Evolutionary conservation across 2,113 vertebrate species (phyloP).

Genomic region (Psammodynastes pulverulentus): DNA sequence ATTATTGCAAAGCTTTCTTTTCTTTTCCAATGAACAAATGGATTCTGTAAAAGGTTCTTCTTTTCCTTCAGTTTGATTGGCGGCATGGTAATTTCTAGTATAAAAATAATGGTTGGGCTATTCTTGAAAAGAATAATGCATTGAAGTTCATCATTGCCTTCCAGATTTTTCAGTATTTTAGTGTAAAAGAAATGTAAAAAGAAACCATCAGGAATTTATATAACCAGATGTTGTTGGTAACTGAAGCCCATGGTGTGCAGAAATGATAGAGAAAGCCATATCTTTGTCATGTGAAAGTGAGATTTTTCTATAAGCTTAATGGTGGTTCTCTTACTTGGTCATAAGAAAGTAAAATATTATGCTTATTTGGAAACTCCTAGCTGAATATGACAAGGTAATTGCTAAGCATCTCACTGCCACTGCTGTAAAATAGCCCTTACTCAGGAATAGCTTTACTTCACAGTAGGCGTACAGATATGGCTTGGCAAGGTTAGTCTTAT

Average conservation of each 20-base stretch:
- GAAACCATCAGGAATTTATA: not conserved
- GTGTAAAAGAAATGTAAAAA: conserved; percentile 44
- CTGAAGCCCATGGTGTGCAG: not conserved
- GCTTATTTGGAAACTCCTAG: not conserved
- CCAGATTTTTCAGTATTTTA: conserved; percentile 17
- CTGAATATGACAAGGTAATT: not conserved
- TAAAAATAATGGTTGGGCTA: conserved; percentile 26
- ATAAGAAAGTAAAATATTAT: not conserved
- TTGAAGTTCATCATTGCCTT: conserved; percentile 38
- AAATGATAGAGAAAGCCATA: not conserved
- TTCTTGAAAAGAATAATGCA: not conserved
- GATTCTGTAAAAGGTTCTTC: not conserved
- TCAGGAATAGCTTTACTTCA: not conserved
- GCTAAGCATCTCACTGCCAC: not conserved
- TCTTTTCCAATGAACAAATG: not conserved
- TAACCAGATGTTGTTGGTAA: not conserved
- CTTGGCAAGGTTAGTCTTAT: not conserved
- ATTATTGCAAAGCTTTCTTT: not conserved
- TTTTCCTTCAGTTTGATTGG: not conserved
- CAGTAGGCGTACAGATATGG: not conserved
- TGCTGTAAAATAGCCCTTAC: not conserved
- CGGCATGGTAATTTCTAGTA: not conserved
- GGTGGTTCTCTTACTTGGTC: not conserved
- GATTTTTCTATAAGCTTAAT: not conserved
- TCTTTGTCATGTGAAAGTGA: not conserved